Base-by-base conservation (phyloP, 2,888 invertebrate genomes). In the Resseliella maxima region DNA sequence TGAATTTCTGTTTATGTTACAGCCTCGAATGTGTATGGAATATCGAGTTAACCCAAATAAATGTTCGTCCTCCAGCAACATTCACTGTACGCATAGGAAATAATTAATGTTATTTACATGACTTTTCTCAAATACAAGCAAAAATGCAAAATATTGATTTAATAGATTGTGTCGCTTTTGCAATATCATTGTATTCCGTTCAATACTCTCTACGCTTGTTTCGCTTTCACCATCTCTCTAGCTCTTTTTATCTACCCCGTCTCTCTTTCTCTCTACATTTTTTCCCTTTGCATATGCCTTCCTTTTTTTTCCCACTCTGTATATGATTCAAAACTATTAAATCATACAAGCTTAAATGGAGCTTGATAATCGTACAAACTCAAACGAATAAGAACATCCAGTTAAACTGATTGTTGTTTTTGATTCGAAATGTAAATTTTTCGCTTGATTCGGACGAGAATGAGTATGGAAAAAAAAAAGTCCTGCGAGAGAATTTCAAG, bases 101-200 rank as follows among this genome's bases (percentile, higher is more conserved):
- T 72, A 72, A 72, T 72, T 72, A 72, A 72, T 72, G 72, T 72
- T 72, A 72, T 72, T 72, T 72, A 72, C 72, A 72, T 72, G 72
- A 72, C 72, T 31, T 72, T 72, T 72, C 72, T 72, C 72, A 72
- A 72, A 72, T 72, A 72, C 72, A 8, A 72, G 72, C 31, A 72
- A 72, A 72, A 72, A 72, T 72, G 72, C 15, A 35, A 72, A 72
- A 31, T 72, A 72, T 72, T 72, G 72, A 72, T 72, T 72, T 59
- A 59, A 59, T 59, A 59, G 59, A 59, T 59, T 59, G 5, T 5
- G 72, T 35, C 72, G 35, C 15, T 72, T 72, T 31, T 72, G 72
- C 72, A 15, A 31, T 31, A 72, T 72, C 72, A 72, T 72, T 72
- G 72, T 72, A 35, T 72, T 72, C 18, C 2, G 46, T 18, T 8